A percentile compares a stretch with the other conserved stretches of the same genome.
phyloP scores from a whole-genome alignment of 37 sponge, comb jelly and placozoan genomes.

The Ephydatia muelleri region DNA sequence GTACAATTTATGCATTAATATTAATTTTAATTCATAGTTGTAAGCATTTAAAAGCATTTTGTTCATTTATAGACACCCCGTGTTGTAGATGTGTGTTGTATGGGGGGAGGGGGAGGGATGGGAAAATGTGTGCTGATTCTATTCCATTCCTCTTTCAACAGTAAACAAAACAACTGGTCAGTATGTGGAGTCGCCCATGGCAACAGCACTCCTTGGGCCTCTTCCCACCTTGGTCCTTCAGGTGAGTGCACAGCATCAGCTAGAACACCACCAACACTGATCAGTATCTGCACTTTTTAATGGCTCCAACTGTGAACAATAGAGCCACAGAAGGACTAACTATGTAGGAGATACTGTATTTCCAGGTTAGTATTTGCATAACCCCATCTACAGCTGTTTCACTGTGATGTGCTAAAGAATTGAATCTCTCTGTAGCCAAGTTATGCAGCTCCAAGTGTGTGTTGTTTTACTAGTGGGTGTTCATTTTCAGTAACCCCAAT shows the following conservation, averaged over 20 bases:
- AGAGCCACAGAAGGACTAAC: neutral
- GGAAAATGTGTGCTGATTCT: too few species aligned
- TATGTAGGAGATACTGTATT: neutral
- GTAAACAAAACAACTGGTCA: slow-evolving; percentile 2
- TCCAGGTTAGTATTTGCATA: neutral
- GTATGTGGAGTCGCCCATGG: neutral
- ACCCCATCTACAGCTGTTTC: too few species aligned
- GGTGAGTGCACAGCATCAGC: neutral
- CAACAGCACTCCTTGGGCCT: neutral
- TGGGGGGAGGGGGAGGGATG: too few species aligned
- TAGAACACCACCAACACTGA: neutral
- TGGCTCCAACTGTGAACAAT: neutral
- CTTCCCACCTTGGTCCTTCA: slow-evolving; percentile 12
- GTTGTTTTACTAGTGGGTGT: neutral
- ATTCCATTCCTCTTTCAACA: too few species aligned
- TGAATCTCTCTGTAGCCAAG: too few species aligned
- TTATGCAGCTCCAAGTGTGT: too few species aligned
- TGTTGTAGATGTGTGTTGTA: too few species aligned
- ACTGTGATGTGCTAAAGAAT: too few species aligned
- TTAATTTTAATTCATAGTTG: too few species aligned
- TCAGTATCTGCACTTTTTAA: neutral
- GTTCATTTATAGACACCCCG: too few species aligned
- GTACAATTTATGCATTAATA: too few species aligned
- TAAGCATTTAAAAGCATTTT: too few species aligned
- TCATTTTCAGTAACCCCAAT: slow-evolving; percentile 26